A percentile compares a stretch with the other conserved stretches of the same genome.
Evolutionary conservation across 2,797 vertebrate genomes (phyloP).

Genomic region (Galagoides demidoff): DNA sequence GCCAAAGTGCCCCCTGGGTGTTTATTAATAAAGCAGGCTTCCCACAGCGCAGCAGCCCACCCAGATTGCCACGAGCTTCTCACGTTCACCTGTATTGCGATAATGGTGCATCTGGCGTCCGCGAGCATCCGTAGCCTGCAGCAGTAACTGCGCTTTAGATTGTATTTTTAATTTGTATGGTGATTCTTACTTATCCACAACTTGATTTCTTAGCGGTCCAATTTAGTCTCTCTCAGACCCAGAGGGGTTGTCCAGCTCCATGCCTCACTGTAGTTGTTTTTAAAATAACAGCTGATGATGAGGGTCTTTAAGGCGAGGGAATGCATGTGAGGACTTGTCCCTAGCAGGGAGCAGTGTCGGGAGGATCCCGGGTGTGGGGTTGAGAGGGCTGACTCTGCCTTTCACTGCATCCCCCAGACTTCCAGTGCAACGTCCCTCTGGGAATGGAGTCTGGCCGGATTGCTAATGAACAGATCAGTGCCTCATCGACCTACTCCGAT

Average conservation of each 20-base stretch:
- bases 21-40: constrained; percentile 68
- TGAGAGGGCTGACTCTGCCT: constrained; percentile 38
- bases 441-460: constrained; percentile 97
- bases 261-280: constrained; percentile 48
- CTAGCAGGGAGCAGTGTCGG: not conserved
- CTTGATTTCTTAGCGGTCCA: constrained; percentile 72
- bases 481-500: constrained; percentile 94
- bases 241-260: constrained; percentile 60
- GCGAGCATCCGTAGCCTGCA: constrained; percentile 60
- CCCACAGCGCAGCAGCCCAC: constrained; percentile 65
- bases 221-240: constrained; percentile 70
- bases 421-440: constrained; percentile 95
- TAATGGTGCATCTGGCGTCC: constrained; percentile 36
- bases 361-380: not conserved
- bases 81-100: constrained; percentile 8
- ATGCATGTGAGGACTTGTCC: constrained; percentile 65
- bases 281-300: constrained; percentile 43
- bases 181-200: constrained; percentile 74
- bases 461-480: constrained; percentile 95
- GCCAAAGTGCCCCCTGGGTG: constrained; percentile 58
- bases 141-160: constrained; percentile 39
- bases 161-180: constrained; percentile 74
- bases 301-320: constrained; percentile 39
- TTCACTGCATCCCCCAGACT: constrained; percentile 86
- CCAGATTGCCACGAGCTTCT: constrained; percentile 46